phyloP scores from a whole-genome alignment of 2,113 vertebrate genomes.

The Malurus elegans region DNA sequence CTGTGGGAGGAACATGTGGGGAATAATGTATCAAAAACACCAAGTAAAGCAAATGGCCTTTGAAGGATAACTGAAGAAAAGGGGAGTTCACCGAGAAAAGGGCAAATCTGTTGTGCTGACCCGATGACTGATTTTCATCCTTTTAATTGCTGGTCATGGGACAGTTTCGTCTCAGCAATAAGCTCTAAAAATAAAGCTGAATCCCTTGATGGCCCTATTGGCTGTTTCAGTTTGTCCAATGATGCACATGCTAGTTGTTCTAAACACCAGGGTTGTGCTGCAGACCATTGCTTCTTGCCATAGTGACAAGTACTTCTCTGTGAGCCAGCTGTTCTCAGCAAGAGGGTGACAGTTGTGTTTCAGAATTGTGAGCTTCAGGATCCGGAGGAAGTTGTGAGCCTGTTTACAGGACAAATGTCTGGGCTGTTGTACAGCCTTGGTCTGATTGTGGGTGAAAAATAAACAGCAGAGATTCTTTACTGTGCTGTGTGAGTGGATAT shows the following conservation, averaged over 20 bases:
- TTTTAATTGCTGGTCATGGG: not conserved
- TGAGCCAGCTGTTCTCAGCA: not conserved
- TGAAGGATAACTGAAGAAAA: not conserved
- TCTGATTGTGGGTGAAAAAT: not conserved
- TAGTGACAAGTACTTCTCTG: not conserved
- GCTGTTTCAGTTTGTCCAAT: not conserved
- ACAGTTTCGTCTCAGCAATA: not conserved
- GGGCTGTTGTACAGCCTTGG: not conserved
- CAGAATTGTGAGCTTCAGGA: not conserved
- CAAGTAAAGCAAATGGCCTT: not conserved
- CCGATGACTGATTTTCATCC: not conserved
- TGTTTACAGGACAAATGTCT: not conserved
- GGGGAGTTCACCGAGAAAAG: not conserved
- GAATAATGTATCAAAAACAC: not conserved
- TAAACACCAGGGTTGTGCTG: not conserved
- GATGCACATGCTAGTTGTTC: not conserved
- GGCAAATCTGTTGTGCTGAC: not conserved
- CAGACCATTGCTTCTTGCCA: not conserved
- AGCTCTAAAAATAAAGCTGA: conserved; percentile 16
- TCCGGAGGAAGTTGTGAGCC: not conserved
- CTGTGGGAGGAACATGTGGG: not conserved
- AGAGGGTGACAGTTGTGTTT: not conserved
- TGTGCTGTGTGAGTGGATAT: not conserved
- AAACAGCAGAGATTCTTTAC: not conserved
- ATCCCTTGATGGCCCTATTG: not conserved